Evolutionary conservation across 2,113 vertebrate species (phyloP), one percentile per base, ranked within the genome.

Genomic region (Progne subis): DNA sequence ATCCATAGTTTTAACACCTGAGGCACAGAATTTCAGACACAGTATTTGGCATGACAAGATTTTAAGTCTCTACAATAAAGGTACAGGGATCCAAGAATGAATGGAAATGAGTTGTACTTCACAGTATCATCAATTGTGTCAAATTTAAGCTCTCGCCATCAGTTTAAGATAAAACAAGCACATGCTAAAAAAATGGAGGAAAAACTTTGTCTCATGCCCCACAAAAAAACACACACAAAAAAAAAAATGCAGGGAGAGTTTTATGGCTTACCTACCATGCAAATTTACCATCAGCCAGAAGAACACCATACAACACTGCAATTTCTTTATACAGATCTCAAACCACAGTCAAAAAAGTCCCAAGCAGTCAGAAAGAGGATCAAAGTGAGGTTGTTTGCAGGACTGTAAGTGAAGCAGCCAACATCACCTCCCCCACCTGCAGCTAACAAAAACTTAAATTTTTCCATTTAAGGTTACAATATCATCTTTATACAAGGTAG

Each of bases 381-480:
- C 18, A 41, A 84, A 75, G 18, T 7, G 3, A 81, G 13, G 9
- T 1, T 68, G 12, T 29, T 41, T 75, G 39, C 61, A 78, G 6
- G 25, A 84, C 21, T 16, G 13, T 15, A 88, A 69, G 12, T n/a
- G 6, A 77, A 71, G 25, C 44, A 50, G 41, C 13, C 31, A 88
- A 32, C 24, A 28, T 1, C 1, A 3, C 18, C 11, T 25, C 11
- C 19, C 11, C 11, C 2, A 4, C 4, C 23, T 3, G 4, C 19
- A 76, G 56, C 19, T 34, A 71, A 32, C 14, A 88, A 56, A 76
- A 74, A 8, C 11, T 5, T 46, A 25, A 3, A n/a, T 37, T 76
- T 44, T 52, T 83, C 59, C 26, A 57, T 41, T 76, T 82, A 44
- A 72, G 59, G 43, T 13, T n/a, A 21, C 1, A 7, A 29, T 24